Conservation (phyloP, 2,888 invertebrate species). For the Nomada fucata region DNA sequence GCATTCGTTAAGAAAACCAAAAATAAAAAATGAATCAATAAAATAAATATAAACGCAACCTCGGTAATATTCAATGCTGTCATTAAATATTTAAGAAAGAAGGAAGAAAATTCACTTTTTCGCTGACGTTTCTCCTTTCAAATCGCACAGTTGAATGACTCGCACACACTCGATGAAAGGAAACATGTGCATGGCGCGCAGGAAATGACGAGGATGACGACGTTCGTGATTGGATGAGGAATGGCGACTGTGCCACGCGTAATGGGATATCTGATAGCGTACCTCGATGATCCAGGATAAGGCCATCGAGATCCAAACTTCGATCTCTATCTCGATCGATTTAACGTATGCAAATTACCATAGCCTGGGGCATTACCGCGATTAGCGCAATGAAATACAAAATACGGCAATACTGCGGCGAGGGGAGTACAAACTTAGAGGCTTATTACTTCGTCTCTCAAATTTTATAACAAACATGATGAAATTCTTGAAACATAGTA, state of each 20-base stretch:
- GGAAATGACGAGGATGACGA: conserved; percentile 24
- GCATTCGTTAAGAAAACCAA: no score
- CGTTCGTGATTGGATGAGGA: conserved; percentile 47
- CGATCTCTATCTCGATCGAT: conserved; percentile 65
- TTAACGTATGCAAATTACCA: conserved; percentile 69
- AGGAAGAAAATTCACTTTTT: not conserved
- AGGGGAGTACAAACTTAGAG: conserved; percentile 32
- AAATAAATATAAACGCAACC: no score
- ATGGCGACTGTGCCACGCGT: conserved; percentile 56
- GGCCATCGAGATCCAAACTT: conserved; percentile 50
- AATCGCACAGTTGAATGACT: conserved; percentile 2
- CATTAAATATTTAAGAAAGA: not conserved
- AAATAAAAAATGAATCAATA: no score
- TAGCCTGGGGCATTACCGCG: conserved; percentile 62
- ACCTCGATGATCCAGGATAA: conserved; percentile 65
- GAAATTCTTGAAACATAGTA: no score
- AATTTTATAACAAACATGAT: conserved; percentile 2
- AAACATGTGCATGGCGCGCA: conserved; percentile 35
- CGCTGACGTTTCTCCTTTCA: not conserved
- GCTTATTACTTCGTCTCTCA: conserved; percentile 34
- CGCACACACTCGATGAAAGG: conserved; percentile 27
- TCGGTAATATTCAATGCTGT: no score
- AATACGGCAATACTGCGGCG: conserved; percentile 44
- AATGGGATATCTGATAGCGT: conserved; percentile 65
- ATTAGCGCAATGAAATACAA: conserved; percentile 61